Conservation (phyloP, 35 echinoderm and acorn worm genomes). For the Chiridota heheva region DNA sequence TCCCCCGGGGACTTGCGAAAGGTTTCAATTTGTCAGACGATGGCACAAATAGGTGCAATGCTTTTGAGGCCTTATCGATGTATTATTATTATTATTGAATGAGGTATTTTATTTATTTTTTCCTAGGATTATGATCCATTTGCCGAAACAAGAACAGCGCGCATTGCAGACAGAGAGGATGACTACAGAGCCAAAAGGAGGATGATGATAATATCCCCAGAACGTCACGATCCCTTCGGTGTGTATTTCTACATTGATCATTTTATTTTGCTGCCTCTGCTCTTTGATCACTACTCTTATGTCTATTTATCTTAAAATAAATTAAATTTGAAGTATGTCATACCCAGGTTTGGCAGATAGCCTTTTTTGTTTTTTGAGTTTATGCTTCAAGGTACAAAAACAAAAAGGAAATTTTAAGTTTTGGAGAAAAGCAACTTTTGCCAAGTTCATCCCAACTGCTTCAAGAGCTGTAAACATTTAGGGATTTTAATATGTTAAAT, state of each 20-base stretch:
- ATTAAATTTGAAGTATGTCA: neutral
- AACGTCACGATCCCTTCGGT: conserved; percentile 95
- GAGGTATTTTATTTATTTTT: neutral
- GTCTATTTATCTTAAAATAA: neutral
- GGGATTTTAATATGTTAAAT: no score
- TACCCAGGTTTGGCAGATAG: neutral
- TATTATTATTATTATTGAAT: neutral
- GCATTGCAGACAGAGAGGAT: conserved; percentile 94
- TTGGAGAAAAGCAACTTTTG: no score
- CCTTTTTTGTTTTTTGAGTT: no score
- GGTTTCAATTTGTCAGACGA: no score
- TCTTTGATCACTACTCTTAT: neutral
- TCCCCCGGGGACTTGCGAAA: no score
- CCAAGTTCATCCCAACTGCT: no score
- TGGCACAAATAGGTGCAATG: no score
- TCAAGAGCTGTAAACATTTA: no score
- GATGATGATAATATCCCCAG: conserved; percentile 85
- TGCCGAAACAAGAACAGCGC: conserved; percentile 69
- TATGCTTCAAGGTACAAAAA: no score
- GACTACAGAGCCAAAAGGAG: conserved; percentile 68
- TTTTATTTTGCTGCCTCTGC: conserved; percentile 13
- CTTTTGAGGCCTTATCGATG: neutral
- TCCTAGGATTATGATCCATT: conserved; percentile 95
- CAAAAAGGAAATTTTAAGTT: no score
- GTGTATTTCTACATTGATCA: conserved; percentile 28